Percentiles rank a stretch among this genome's conserved stretches.
Evolutionary conservation across 2,113 vertebrate species (phyloP).

Genomic region (Podilymbus podiceps): DNA sequence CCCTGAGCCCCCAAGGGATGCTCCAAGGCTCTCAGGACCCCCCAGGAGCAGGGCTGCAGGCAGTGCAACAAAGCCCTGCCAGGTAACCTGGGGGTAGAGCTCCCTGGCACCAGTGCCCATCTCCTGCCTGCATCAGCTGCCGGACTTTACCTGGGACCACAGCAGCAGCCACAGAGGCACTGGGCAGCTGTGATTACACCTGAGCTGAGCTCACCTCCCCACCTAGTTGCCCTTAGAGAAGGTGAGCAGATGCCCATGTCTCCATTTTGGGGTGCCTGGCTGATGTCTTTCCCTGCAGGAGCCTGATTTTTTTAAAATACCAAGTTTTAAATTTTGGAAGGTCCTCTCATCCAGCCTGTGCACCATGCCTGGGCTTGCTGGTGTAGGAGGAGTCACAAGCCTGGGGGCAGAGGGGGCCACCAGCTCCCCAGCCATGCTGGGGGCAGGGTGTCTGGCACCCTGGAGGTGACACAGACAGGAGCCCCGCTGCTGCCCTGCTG

Average conservation of each 20-base stretch:
- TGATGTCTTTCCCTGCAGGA: background rate
- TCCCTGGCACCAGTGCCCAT: background rate
- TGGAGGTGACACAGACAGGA: fast-evolving
- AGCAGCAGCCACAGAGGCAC: background rate
- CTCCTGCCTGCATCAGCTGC: background rate
- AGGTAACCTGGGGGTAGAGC: fast-evolving
- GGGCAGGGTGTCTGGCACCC: background rate
- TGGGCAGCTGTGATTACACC: background rate
- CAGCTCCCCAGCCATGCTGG: fast-evolving
- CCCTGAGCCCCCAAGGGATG: background rate
- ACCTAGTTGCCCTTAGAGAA: background rate
- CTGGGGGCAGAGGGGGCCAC: background rate
- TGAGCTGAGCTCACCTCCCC: background rate
- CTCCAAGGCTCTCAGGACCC: background rate
- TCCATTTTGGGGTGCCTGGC: background rate
- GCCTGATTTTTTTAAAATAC: background rate
- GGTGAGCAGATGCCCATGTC: background rate
- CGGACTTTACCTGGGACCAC: fast-evolving
- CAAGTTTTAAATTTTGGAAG: background rate
- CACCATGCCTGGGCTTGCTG: fast-evolving
- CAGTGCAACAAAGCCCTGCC: background rate
- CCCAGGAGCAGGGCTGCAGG: background rate
- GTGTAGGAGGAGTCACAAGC: background rate
- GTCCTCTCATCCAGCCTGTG: background rate
- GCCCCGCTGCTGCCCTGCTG: background rate